Percentiles rank a stretch among this genome's conserved stretches.
phyloP scores from a whole-genome alignment of 2,113 vertebrate genomes.

The Calyptomena viridis region DNA sequence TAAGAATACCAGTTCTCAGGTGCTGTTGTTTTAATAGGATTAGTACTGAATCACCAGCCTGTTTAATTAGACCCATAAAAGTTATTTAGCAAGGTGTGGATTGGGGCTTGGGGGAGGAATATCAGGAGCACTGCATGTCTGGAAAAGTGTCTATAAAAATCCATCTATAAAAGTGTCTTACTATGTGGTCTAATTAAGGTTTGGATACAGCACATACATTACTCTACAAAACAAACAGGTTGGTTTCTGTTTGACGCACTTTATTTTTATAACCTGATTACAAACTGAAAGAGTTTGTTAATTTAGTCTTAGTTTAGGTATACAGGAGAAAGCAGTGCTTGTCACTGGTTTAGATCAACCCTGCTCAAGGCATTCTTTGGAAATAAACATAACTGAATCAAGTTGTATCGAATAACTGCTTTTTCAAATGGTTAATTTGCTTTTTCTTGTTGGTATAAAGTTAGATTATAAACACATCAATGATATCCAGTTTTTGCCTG shows the following conservation, averaged over 20 bases:
- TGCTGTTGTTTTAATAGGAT: slow-evolving; percentile 29
- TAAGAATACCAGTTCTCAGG: background rate
- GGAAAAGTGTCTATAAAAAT: slow-evolving; percentile 58
- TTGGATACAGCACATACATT: slow-evolving; percentile 40
- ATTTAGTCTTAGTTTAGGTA: slow-evolving; percentile 29
- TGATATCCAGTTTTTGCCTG: background rate
- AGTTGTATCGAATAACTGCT: slow-evolving; percentile 35
- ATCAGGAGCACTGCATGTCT: slow-evolving; percentile 38
- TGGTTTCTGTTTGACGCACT: slow-evolving; percentile 49
- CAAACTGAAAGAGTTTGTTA: slow-evolving; percentile 57
- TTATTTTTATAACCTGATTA: slow-evolving; percentile 72
- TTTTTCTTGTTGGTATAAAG: background rate
- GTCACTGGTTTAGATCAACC: slow-evolving; percentile 20
- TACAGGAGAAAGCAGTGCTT: slow-evolving; percentile 19
- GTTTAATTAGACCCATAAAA: slow-evolving; percentile 55
- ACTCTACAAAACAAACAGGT: slow-evolving; percentile 54
- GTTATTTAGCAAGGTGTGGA: slow-evolving; percentile 52
- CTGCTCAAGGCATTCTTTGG: background rate
- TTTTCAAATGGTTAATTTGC: background rate
- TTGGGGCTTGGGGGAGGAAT: slow-evolving; percentile 3
- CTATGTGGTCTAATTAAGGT: slow-evolving; percentile 61
- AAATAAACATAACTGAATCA: slow-evolving; percentile 43
- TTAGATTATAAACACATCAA: slow-evolving; percentile 32
- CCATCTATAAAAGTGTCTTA: slow-evolving; percentile 47
- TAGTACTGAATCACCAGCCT: slow-evolving; percentile 47